Conservation (phyloP, 2,797 vertebrate species). For the Eleutherodactylus coqui region DNA sequence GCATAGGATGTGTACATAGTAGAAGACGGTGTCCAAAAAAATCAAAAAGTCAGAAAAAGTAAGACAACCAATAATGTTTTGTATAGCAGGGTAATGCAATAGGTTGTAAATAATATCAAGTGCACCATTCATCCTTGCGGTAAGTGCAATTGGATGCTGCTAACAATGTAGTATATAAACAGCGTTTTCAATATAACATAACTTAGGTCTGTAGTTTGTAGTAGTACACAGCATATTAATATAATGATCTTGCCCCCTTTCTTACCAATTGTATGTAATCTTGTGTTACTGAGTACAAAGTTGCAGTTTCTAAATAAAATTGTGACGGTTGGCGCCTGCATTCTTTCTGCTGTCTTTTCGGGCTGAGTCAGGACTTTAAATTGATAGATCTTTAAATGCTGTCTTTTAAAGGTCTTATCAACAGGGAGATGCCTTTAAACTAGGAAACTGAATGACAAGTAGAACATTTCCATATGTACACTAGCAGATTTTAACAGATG, state of each 20-base stretch:
- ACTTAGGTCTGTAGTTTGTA: not conserved
- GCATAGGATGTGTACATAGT: no score
- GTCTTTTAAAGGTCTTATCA: constrained; percentile 46
- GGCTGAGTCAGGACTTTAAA: constrained; percentile 29
- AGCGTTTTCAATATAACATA: not conserved
- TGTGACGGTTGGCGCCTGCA: not conserved
- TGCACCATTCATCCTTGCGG: no score
- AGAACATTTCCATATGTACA: constrained; percentile 50
- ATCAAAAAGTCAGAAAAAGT: no score
- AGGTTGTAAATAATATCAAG: no score
- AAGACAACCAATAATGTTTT: no score
- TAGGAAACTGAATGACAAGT: constrained; percentile 19
- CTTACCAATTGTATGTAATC: not conserved
- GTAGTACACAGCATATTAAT: not conserved
- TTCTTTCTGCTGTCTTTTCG: constrained; percentile 6
- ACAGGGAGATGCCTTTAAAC: constrained; percentile 35
- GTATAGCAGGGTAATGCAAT: no score
- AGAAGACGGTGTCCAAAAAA: no score
- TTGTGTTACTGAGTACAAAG: not conserved
- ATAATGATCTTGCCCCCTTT: not conserved
- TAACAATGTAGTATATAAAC: not conserved
- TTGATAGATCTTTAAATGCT: constrained; percentile 43
- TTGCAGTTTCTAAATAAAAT: constrained; percentile 1
- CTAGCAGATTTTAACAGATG: constrained; percentile 49
- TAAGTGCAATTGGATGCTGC: no score